Base-by-base conservation (phyloP, 2,888 invertebrate genomes). In the Cheilosia urbana region DNA sequence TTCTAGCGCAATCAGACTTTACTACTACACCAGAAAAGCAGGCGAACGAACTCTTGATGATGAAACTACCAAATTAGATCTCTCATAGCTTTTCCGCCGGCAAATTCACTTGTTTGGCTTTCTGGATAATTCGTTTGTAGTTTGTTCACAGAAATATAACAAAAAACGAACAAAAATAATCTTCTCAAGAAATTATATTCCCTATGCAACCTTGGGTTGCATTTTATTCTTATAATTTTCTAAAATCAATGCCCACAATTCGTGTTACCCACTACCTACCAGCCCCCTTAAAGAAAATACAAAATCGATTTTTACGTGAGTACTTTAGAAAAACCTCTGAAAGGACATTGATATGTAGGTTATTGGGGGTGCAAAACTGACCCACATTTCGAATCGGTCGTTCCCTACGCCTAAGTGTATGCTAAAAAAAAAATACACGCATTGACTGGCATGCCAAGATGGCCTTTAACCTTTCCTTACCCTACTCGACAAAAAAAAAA, bases 321-420 rank as follows among this genome's bases (percentile, higher is more conserved):
- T 55, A 72, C 71, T 77, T 71, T 47, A 60, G 57, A 63, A 73
- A 79, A 68, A 76, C 45, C 66, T 63, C 72, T 49, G 24, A 68
- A 73, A 83, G 83, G 78, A 83, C 78, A 83, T 55, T 62, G 60
- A 42, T 72, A 72, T 68, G 66, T 83, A 83, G 82, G 82, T 83
- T 83, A 78, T 77, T 72, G 40, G 72, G 83, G 73, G 72, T 73
- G 72, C 49, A 78, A 68, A 78, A 78, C 62, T 83, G 83, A 83
- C 83, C 83, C 78, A 83, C 66, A 83, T 83, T 83, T 72, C 37
- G 37, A 42, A 42, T 13, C 21, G 42, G 21, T 60, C 19, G 17
- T 42, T 49, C 42, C 19, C 30, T 30, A 27, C 45, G 11, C 17
- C 42, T 58, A 40, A 71, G 57, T 73, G 60, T 68, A 62, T 73